Conservation (phyloP, 2,888 invertebrate species). For the Andricus curvator region DNA sequence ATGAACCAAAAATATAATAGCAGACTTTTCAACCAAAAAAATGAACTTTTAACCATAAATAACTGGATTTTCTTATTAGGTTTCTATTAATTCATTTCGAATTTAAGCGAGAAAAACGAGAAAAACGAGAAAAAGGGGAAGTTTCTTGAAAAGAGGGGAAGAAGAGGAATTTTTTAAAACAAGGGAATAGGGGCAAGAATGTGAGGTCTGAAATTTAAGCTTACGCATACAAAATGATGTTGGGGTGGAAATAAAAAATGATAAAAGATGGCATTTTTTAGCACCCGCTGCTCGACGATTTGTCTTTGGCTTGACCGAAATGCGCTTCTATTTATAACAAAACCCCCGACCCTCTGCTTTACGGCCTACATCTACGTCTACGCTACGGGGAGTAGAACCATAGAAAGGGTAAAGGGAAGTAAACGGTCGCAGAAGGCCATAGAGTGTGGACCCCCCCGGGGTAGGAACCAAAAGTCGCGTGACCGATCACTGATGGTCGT, state of each 20-base stretch:
- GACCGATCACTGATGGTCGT: conserved; percentile 27
- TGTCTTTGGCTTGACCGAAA: conserved; percentile 50
- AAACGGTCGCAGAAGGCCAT: background rate
- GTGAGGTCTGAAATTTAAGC: too few species aligned
- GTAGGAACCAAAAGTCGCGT: conserved; percentile 33
- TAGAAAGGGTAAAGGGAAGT: background rate
- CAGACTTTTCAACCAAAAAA: too few species aligned
- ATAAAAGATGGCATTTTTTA: conserved; percentile 18
- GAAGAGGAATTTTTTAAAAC: too few species aligned
- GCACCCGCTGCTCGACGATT: conserved; percentile 54
- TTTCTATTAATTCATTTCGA: too few species aligned
- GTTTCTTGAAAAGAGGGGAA: too few species aligned
- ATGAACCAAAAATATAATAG: too few species aligned
- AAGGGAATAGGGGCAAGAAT: too few species aligned
- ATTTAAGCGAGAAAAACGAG: too few species aligned
- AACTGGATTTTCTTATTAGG: too few species aligned
- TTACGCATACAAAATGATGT: background rate
- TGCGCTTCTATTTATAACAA: conserved; percentile 53
- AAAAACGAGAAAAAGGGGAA: too few species aligned
- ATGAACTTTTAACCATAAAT: too few species aligned
- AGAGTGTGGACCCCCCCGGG: conserved; percentile 11
- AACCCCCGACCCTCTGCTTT: conserved; percentile 44
- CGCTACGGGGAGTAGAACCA: conserved; percentile 35
- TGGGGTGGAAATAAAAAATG: background rate
- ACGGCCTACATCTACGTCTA: background rate